Base-by-base conservation (phyloP, 1,140 invertebrate species). In the Drosophila ogumai region DNA sequence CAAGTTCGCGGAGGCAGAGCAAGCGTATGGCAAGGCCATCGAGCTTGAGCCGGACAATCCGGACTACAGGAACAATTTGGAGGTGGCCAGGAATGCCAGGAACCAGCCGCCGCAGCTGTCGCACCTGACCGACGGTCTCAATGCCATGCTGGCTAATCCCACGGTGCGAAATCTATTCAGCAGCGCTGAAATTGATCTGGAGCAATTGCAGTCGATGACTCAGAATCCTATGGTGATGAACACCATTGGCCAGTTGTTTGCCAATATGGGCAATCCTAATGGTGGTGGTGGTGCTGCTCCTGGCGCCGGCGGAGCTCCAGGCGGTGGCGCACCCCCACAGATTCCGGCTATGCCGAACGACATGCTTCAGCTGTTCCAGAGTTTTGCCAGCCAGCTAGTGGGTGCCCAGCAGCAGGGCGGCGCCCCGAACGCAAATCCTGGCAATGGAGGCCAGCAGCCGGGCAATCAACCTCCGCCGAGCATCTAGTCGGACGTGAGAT, bases 11-110 rank as follows among this genome's bases (percentile, higher is more conserved):
- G 96, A 98, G 88, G 98, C 98, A 1, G 95, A 96, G 56, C 95
- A 96, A 58, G 96, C 97, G 46, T 99, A 98, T 93, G 94, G 96
- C 77, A 97, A 96, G 81, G 99, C 98, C 3, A 93, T 98, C 22
- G 95, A 98, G 90, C 93, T 99, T 65, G 98, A 99, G 82, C 98
- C 98, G 13, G 95, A 96, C 44, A 99, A 99, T 93, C 96, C 97
- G 77, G 97, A 96, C 86, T 99, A 99, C 92, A 95, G 95, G 63
- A 96, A 96, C 87, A 99, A 99, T 94, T 93, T 99, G 58, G 94
- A 95, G 82, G 94, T 97, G 41, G 95, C 96, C 4, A 94, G 97
- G 86, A 95, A 97, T 63, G 94, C 94, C 60, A 91, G 96, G 31
- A 94, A 95, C 63, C 91, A 81, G 59, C 61, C 72, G 3, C 77